phyloP scores from a whole-genome alignment of 2,888 invertebrate genomes.

The Atethmia centrago region DNA sequence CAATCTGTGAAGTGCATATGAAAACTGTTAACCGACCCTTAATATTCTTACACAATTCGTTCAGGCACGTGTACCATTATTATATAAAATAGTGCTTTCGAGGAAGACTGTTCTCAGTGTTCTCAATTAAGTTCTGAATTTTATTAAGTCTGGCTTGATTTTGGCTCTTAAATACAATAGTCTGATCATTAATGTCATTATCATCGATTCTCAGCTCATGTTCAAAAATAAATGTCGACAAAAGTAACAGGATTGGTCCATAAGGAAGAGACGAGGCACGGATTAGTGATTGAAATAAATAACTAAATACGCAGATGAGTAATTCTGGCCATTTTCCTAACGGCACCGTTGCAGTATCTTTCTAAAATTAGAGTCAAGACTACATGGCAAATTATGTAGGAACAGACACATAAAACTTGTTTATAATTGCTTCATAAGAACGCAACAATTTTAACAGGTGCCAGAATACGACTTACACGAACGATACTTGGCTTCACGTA shows the following conservation, averaged over 20 bases:
- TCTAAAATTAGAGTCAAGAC: constrained; percentile 25
- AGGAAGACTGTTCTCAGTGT: not conserved
- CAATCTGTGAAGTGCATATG: no score
- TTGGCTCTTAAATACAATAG: not conserved
- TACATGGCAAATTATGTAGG: not conserved
- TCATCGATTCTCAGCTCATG: not conserved
- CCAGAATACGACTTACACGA: not conserved
- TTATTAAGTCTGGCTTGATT: not conserved
- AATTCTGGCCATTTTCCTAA: constrained; percentile 43
- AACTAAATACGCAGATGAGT: constrained; percentile 2
- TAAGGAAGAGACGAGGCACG: not conserved
- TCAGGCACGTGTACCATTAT: not conserved
- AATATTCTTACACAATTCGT: not conserved
- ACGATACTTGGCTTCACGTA: not conserved
- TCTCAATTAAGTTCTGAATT: not conserved
- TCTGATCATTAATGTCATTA: not conserved
- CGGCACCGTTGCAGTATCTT: not conserved
- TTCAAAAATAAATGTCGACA: no score
- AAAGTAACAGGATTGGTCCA: no score
- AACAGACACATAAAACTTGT: constrained; percentile 23
- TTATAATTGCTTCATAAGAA: constrained; percentile 3
- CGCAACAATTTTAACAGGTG: constrained; percentile 25
- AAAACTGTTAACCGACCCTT: no score
- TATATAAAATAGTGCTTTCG: not conserved
- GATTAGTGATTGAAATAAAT: constrained; percentile 9